These are phyloP conservation scores for Protonemura montana DNA, from an alignment of 2,888 invertebrate genomes.

Conservation along the genomic window DNA sequence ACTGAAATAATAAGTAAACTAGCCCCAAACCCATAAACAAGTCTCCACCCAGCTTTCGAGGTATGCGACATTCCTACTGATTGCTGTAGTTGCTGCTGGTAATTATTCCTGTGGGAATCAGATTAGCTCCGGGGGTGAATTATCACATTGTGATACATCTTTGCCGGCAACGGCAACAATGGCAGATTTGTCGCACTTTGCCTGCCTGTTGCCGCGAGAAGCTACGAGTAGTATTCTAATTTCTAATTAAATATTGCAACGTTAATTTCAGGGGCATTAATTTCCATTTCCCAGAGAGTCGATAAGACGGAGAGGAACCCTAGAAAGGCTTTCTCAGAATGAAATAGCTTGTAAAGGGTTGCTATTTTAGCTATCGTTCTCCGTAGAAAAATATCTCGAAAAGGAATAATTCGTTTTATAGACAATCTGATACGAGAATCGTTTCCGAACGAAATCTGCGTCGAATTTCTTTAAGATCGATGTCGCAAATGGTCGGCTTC, in stretches of 20 bases:
- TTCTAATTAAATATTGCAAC: not conserved
- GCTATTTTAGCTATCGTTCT: not conserved
- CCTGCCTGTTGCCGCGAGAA: not conserved
- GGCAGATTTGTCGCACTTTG: not conserved
- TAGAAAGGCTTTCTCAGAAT: not conserved
- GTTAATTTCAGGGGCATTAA: not conserved
- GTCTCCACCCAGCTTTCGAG: not conserved
- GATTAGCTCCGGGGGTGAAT: not conserved
- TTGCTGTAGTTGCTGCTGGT: not conserved
- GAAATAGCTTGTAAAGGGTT: not conserved
- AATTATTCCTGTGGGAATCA: constrained; percentile 7
- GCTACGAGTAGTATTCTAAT: not conserved
- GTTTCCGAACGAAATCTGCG: not conserved
- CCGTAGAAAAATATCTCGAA: not conserved
- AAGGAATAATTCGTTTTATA: not conserved
- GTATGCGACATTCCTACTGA: not conserved
- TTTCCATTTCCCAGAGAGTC: not conserved
- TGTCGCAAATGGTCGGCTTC: not conserved
- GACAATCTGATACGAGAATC: not conserved
- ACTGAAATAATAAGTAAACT: no score
- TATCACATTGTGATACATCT: not conserved
- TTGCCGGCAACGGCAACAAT: not conserved
- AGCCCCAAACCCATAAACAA: no score
- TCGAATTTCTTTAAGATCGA: not conserved
- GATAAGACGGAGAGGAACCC: not conserved